A percentile compares a stretch with the other conserved stretches of the same genome.
Conservation (phyloP, 2,797 vertebrate species). For the Graptemys geographica region DNA sequence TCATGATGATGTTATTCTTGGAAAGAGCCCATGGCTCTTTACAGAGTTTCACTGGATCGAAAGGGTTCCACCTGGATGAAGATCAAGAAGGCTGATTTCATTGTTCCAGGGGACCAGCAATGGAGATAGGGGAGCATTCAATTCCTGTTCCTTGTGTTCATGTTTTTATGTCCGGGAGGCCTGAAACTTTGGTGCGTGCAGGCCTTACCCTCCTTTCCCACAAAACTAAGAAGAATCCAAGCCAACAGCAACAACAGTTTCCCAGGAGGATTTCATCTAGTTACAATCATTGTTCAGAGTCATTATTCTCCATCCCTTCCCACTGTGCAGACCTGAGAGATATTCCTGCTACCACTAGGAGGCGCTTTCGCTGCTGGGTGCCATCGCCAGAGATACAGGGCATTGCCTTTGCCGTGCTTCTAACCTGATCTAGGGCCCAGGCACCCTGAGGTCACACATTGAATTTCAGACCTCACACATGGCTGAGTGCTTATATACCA, state of each 20-base stretch:
- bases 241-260: conserved; percentile 8
- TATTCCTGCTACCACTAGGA: background rate
- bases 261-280: background rate
- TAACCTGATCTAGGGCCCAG: background rate
- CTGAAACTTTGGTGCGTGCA: background rate
- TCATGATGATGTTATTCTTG: background rate
- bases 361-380: background rate
- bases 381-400: background rate
- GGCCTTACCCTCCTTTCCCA: conserved; percentile 7
- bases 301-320: background rate
- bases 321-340: background rate
- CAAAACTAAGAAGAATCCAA: conserved; percentile 9
- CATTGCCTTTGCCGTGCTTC: background rate
- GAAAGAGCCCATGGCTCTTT: background rate
- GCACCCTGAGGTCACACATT: background rate
- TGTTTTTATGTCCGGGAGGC: background rate
- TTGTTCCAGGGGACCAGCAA: background rate
- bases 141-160: background rate
- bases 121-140: background rate
- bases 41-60: background rate
- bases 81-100: background rate
- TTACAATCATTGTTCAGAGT: conserved; percentile 1
- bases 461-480: fast-evolving
- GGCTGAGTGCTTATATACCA: background rate
- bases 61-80: background rate